These are phyloP conservation scores for Pentamera pediparva DNA, from an alignment of 53 echinoderm and acorn worm species.

Conservation along the genomic window DNA sequence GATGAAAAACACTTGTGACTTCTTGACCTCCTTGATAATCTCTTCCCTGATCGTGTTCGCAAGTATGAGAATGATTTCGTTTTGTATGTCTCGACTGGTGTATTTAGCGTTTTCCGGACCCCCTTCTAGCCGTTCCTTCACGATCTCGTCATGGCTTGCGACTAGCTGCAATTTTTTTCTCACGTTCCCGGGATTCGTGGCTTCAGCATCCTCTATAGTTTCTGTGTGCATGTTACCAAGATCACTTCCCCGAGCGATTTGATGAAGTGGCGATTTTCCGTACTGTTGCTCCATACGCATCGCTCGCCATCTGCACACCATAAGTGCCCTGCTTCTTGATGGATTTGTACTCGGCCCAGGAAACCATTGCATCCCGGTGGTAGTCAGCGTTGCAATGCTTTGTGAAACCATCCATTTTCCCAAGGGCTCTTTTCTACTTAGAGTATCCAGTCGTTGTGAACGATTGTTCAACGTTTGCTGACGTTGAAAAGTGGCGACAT, in stretches of 20 bases:
- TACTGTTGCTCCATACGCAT: background rate
- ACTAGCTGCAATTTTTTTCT: constrained; percentile 2
- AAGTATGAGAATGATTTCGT: constrained; percentile 18
- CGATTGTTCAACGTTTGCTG: constrained; percentile 22
- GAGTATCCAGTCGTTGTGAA: constrained; percentile 12
- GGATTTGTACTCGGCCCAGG: constrained; percentile 1
- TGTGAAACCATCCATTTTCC: constrained; percentile 12
- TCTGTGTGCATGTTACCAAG: constrained; percentile 21
- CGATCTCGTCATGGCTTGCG: constrained; percentile 15
- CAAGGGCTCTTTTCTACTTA: constrained; percentile 8
- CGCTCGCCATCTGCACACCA: background rate
- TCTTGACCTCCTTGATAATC: constrained; percentile 27
- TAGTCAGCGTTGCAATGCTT: constrained; percentile 14
- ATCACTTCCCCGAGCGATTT: constrained; percentile 26
- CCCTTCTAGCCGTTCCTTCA: constrained; percentile 6
- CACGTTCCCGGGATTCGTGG: constrained; percentile 4
- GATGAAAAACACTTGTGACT: constrained; percentile 27
- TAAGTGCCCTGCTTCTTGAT: background rate
- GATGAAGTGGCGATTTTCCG: constrained; percentile 20
- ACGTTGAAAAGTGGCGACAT: constrained; percentile 13
- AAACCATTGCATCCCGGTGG: constrained; percentile 18
- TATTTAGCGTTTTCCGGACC: constrained; percentile 15
- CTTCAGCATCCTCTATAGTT: constrained; percentile 1
- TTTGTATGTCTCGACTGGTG: constrained; percentile 23
- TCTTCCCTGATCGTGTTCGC: constrained; percentile 33